Base-by-base conservation (phyloP, 2,113 vertebrate species). In the Ciconia boyciana region DNA sequence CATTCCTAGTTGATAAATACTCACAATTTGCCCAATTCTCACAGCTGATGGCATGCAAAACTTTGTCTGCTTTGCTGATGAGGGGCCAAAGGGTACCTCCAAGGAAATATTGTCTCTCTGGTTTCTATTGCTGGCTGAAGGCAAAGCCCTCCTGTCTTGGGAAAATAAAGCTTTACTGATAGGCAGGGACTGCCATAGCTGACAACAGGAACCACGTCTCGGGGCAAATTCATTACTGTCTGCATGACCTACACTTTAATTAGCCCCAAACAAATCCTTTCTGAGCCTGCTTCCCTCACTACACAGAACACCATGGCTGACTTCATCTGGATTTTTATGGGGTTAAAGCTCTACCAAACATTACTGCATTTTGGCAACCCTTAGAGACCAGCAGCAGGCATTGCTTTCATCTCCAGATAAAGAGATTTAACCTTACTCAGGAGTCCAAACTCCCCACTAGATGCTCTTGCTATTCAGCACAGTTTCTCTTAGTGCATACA, bases 191-290 rank as follows among this genome's bases (percentile, higher is more conserved):
- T 82, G 72, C 65, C 0, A 0, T 39, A 80, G 68, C 71, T 58
- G 62, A 77, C 74, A 78, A 74, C 46, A 90, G 58, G 54, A 94
- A 79, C 62, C 9, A 3, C 61, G 76, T 72, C 84, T 82, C 49
- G 15, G 48, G 76, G 84, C n/a, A 94, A 89, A 95, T 80, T 91
- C 66, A 54, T 92, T 88, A 80, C 71, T 70, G 93, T 55, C 75
- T 93, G 70, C 79, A 62, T 94, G 97, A 96, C 93, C 94, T 96
- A 95, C 82, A 94, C 95, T 90, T 94, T 91, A 97, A 91, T 80
- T 91, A 94, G 75, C 81, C 84, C 78, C 75, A 87, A 90, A 91
- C 48, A 94, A 97, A 96, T 95, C 95, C 91, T 76, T 91, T 83
- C 93, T 96, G 89, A 96, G 75, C 94, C 87, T 91, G 43, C 78